Conservation (phyloP, 2,797 vertebrate genomes). For the Paratrypauchen microcephalus region DNA sequence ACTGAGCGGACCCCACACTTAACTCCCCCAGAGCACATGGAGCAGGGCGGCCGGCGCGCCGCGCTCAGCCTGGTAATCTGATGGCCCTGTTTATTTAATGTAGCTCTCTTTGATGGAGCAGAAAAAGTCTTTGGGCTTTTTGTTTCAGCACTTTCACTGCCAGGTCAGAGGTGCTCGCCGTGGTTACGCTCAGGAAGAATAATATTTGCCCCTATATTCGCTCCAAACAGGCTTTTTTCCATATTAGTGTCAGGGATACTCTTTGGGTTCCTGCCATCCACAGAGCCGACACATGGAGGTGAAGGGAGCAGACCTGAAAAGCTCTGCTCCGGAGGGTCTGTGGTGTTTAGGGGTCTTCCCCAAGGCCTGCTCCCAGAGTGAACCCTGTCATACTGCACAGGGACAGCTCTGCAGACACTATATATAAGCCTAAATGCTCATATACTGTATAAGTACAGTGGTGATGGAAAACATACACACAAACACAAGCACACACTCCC, state of each 20-base stretch:
- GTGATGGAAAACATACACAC: conserved; percentile 69
- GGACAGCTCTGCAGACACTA: conserved; percentile 45
- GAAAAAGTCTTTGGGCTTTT: conserved; percentile 86
- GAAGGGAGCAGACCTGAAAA: conserved; percentile 63
- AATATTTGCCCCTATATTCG: conserved; percentile 85
- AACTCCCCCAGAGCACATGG: conserved; percentile 76
- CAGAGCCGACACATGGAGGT: conserved; percentile 71
- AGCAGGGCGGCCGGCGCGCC: conserved; percentile 70
- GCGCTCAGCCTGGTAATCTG: conserved; percentile 84
- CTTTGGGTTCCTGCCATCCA: conserved; percentile 70
- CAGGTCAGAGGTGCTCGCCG: conserved; percentile 82
- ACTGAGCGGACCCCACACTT: conserved; percentile 86
- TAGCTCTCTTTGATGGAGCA: conserved; percentile 82
- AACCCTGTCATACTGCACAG: conserved; percentile 45
- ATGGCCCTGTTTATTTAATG: conserved; percentile 86
- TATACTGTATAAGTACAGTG: conserved; percentile 42
- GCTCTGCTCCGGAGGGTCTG: conserved; percentile 55
- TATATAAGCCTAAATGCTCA: conserved; percentile 27
- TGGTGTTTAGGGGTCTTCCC: conserved; percentile 56
- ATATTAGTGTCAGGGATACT: conserved; percentile 84
- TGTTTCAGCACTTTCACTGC: conserved; percentile 81
- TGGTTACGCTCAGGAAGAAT: conserved; percentile 86
- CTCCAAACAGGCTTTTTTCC: conserved; percentile 85
- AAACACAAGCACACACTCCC: conserved; percentile 72
- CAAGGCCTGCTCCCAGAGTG: conserved; percentile 37